Conservation (phyloP, 2,888 invertebrate genomes). For the Lycia hirtaria region DNA sequence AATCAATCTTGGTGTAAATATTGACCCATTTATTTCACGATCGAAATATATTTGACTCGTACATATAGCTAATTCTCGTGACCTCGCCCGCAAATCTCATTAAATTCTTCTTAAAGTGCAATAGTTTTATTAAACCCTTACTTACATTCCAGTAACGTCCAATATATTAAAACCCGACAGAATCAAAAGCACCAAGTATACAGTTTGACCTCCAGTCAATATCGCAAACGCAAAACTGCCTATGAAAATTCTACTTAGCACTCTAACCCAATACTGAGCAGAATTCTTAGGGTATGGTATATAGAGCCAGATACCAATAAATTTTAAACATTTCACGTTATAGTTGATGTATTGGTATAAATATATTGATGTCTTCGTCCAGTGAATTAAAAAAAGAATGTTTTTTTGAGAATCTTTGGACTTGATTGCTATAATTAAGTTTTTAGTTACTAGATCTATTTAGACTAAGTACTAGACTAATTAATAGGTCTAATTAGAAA, state of each 20-base stretch:
- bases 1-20: too few relatives aligned
- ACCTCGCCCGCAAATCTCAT: not conserved
- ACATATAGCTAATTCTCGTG: too few relatives aligned
- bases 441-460: not conserved
- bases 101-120: not conserved
- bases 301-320: constrained; percentile 57
- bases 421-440: constrained; percentile 35
- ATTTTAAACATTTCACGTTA: constrained; percentile 54
- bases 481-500: too few relatives aligned
- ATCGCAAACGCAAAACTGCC: constrained; percentile 50
- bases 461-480: not conserved
- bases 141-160: constrained; percentile 61
- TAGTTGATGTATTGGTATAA: constrained; percentile 52
- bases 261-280: constrained; percentile 50
- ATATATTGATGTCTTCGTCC: constrained; percentile 49
- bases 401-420: constrained; percentile 18
- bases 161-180: constrained; percentile 55
- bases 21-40: too few relatives aligned
- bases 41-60: too few relatives aligned
- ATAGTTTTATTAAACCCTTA: too few relatives aligned
- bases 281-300: constrained; percentile 52
- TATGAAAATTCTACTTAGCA: constrained; percentile 46
- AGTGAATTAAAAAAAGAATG: constrained; percentile 35
- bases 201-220: constrained; percentile 53
- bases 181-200: constrained; percentile 53